Base-by-base conservation (phyloP, 2,113 vertebrate genomes). In the Eleginops maclovinus region DNA sequence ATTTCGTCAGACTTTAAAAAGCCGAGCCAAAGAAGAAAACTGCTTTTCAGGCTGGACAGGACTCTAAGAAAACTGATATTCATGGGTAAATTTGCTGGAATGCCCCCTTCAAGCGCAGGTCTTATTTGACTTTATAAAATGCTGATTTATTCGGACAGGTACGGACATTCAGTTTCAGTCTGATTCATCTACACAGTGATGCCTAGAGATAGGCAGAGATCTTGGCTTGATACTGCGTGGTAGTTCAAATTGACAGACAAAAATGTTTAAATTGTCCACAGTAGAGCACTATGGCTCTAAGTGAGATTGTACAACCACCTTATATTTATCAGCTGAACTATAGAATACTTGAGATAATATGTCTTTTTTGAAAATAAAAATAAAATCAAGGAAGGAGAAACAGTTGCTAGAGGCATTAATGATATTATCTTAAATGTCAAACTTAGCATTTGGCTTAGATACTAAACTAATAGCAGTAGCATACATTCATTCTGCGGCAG, bases 111-210 rank as follows among this genome's bases (percentile, higher is more conserved):
- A 14, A 41, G 17, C 26, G 13, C 24, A 2, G 6, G 24, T 51
- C 51, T 51, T 7, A 41, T 24, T 24, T 26, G 21, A 28, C 16
- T 14, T 26, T 9, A 55, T 8, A 12, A 44, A 47, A 63, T 74
- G 47, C 36, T 44, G 47, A 63, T 55, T 16, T 64, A 16, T 24
- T 63, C 36, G 21, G 43, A 59, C 14, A 24, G 51, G 24, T 49
- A 12, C 58, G 26, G 16, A 46, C 40, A 41, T 49, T 77, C 31
- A 59, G 47, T 51, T 60, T 61, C 56, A n/a, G 28, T 60, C 31
- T 51, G 64, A 53, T 41, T 61, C 56, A 77, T 62, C 22, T 16
- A 24, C 53, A 50, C 28, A n/a, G 12, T 61, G 63, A 68, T 54
- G 17, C 56, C 65, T 26, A 9, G 59, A 79, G 51, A 40, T 41